Base-by-base conservation (phyloP, 2,888 invertebrate genomes). In the Dorcus parallelipipedus region DNA sequence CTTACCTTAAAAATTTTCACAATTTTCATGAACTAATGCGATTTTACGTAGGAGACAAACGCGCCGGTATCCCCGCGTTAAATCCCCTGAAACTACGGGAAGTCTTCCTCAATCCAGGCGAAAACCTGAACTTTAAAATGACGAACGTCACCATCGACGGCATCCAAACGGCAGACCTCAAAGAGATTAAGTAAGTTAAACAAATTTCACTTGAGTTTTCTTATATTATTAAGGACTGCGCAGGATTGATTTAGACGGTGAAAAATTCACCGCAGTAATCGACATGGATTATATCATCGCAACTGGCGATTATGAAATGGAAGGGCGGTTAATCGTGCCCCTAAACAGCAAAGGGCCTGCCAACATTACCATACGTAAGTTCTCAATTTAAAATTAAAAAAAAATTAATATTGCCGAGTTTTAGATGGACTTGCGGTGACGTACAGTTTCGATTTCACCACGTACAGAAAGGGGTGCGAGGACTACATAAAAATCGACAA, bases 41-140 rank as follows among this genome's bases (percentile, higher is more conserved):
- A 23, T 38, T 23, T 45, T 40, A 9, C 5, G 3, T 38, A 71
- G 71, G 71, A 42, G 72, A 73, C 49, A 67, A 60, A 38, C 52
- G 60, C 33, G 64, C 64, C 42, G 65, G 66, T 10, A 65, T 71
- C 10, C 72, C 73, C 5, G 60, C 60, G 9, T 48, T 73, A 56
- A 23, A 57, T 2, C 73, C 73, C 3, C 49, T 72, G 9, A 58
- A 60, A 7, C 48, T 65, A 9, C 67, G 68, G 8, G 53, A 61
- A 49, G 39, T 70, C 1, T 56, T 60, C 40, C 52, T 70, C 26
- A 57, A 67, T 26, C 52, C 64, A 9, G 59, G 62, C 23, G 42
- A 54, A 40, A 61, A 58, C 38, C 56, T 70, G 8, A 63, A 64
- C 40, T 50, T 69, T 20, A 65, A 63, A 38, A 47, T 68, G 7